Evolutionary conservation across 2,888 invertebrate species (phyloP), one percentile per base, ranked within the genome.

Genomic region (Linhomoeus sp.): DNA sequence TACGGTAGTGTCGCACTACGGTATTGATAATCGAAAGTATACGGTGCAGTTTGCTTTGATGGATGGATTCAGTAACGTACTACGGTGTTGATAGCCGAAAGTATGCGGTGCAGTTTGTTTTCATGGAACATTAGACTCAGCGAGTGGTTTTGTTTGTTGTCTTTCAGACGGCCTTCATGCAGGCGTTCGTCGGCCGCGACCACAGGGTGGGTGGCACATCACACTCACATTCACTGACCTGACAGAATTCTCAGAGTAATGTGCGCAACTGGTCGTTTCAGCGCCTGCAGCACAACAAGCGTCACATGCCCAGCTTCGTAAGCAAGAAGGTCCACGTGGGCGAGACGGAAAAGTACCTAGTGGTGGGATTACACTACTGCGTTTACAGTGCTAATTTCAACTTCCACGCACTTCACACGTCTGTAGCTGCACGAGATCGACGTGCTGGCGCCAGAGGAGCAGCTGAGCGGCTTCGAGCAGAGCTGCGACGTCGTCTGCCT

Each of bases 401-500:
- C 24, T 5, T 41, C 19, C 26, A 41, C 17, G 12, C 17, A 35
- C 35, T 35, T 35, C 17, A 14, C 35, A 35, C 35, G 63, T 29
- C 53, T 17, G 63, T 62, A 70, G 70, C 55, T 70, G 45, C 78
- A 80, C 58, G 90, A 92, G 69, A 84, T 94, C 49, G 85, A 87
- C 63, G 80, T 90, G 48, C 75, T 80, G 50, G 79, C 83, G 52
- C 80, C 84, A 37, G 79, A 86, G 38, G 90, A 88, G 70, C 81
- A 86, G 49, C 72, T 92, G 56, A 77, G 81, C 61, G 82, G 85
- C n/a, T 77, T 80, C 59, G 85, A 90, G 70, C 80, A 86, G 33
- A 79, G 80, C 63, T 87, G 90, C 66, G 94, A 97, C 69, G 92
- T 92, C 23, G 88, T 87, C 35, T 92, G 92, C 65, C 76, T 97